Conservation (phyloP, 1,140 invertebrate species). For the Eulimnadia texana region DNA sequence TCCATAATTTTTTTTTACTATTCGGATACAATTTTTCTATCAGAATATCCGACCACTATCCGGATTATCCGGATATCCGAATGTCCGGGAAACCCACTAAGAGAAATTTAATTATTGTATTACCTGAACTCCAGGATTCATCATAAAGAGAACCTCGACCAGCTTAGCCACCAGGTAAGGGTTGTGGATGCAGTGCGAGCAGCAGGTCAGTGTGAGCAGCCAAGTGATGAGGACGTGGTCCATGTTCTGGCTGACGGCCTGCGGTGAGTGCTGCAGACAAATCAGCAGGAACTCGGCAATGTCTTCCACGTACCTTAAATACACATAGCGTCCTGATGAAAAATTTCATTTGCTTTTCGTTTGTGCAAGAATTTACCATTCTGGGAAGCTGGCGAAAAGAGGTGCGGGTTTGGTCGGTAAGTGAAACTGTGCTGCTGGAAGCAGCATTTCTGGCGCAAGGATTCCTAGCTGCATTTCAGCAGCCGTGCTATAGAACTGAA, state of each 20-base stretch:
- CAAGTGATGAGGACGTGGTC: conserved; percentile 73
- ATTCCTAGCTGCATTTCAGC: conserved; percentile 57
- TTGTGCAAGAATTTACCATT: too few relatives aligned
- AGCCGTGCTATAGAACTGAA: conserved; percentile 73
- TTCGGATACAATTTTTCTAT: too few relatives aligned
- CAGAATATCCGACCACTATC: too few relatives aligned
- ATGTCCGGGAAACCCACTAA: too few relatives aligned
- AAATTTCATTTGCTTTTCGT: too few relatives aligned
- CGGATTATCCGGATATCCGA: too few relatives aligned
- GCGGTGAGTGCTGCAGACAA: conserved; percentile 67
- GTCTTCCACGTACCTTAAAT: conserved; percentile 58
- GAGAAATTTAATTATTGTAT: too few relatives aligned
- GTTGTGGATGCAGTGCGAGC: conserved; percentile 80
- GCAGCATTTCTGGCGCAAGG: conserved; percentile 36
- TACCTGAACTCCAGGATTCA: conserved; percentile 63
- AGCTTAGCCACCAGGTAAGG: conserved; percentile 91
- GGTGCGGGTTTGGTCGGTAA: conserved; percentile 43
- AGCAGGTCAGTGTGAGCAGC: conserved; percentile 75
- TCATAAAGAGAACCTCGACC: conserved; percentile 83
- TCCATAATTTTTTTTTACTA: too few relatives aligned
- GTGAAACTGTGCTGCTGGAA: conserved; percentile 33
- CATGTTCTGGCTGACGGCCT: conserved; percentile 55
- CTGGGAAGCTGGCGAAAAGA: conserved; percentile 75
- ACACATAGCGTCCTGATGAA: too few relatives aligned
- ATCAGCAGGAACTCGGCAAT: conserved; percentile 89